Percentiles rank a stretch among this genome's conserved stretches.
Conservation (phyloP, 1,140 invertebrate genomes). For the Trachymyrmex septentrionalis region DNA sequence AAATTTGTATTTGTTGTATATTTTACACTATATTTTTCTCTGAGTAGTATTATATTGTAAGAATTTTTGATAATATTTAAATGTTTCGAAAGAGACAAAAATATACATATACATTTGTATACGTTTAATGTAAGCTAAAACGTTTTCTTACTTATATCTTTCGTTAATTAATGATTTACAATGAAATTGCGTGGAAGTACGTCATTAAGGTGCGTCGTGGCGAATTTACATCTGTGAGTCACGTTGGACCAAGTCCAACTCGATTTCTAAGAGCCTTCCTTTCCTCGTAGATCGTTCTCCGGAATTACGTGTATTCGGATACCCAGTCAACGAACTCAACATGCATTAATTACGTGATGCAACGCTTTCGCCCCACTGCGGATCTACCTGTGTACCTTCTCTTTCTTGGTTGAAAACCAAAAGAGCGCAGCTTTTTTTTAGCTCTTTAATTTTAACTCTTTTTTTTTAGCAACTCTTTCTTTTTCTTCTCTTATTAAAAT, state of each 20-base stretch:
- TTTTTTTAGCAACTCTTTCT: slow-evolving; percentile 28
- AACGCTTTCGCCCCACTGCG: slow-evolving; percentile 51
- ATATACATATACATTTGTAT: not conserved
- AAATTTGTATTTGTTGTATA: no score
- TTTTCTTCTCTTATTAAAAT: slow-evolving; percentile 15
- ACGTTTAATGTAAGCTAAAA: not conserved
- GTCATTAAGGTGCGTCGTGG: not conserved
- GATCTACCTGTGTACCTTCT: slow-evolving; percentile 20
- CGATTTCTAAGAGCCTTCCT: slow-evolving; percentile 34
- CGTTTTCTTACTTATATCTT: not conserved
- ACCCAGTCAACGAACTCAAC: slow-evolving; percentile 72
- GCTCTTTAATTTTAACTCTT: no score
- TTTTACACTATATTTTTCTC: no score
- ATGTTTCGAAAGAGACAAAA: not conserved
- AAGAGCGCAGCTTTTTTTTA: not conserved
- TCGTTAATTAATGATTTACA: slow-evolving; percentile 5
- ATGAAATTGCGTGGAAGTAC: not conserved
- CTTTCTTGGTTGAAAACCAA: not conserved
- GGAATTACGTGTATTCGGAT: slow-evolving; percentile 67
- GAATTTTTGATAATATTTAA: not conserved
- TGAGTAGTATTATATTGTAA: not conserved
- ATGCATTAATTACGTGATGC: slow-evolving; percentile 80
- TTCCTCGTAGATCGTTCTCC: slow-evolving; percentile 43
- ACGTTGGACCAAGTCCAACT: slow-evolving; percentile 4
- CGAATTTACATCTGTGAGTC: slow-evolving; percentile 38